phyloP scores from a whole-genome alignment of 2,888 invertebrate species.

The Caradrina kadenii region DNA sequence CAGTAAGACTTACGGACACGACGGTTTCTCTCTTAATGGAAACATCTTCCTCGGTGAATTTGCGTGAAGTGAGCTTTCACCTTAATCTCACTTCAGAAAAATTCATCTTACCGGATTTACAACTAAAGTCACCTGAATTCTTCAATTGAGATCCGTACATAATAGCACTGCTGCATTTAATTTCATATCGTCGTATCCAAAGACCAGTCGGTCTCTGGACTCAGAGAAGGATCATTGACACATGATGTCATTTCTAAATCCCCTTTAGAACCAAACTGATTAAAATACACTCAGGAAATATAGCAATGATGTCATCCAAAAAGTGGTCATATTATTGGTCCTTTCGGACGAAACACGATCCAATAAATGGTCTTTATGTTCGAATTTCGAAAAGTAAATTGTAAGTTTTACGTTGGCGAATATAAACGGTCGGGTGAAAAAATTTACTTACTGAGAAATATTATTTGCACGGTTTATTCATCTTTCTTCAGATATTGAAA shows the following conservation, averaged over 20 bases:
- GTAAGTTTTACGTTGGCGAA: background rate
- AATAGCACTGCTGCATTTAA: background rate
- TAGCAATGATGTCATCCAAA: conserved; percentile 48
- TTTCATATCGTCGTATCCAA: background rate
- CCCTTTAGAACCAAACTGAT: conserved; percentile 20
- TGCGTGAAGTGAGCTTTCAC: too few species aligned
- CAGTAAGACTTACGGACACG: too few species aligned
- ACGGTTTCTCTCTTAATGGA: too few species aligned
- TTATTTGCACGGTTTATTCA: too few species aligned
- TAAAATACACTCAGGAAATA: conserved; percentile 29
- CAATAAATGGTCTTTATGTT: conserved; percentile 18
- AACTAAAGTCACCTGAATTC: too few species aligned
- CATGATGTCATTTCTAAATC: conserved; percentile 62
- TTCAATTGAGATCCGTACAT: background rate
- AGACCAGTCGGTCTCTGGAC: background rate
- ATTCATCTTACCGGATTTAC: too few species aligned
- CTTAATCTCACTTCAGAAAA: too few species aligned
- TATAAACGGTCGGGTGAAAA: background rate
- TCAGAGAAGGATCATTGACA: conserved; percentile 40
- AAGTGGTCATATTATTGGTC: conserved; percentile 2
- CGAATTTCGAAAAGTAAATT: conserved; percentile 7
- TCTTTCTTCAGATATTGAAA: too few species aligned
- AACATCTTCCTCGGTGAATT: too few species aligned
- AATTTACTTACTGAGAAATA: background rate
- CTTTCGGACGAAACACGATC: conserved; percentile 11